These are phyloP conservation scores for Pipra filicauda DNA, from an alignment of 2,113 vertebrate genomes.

Conservation along the genomic window DNA sequence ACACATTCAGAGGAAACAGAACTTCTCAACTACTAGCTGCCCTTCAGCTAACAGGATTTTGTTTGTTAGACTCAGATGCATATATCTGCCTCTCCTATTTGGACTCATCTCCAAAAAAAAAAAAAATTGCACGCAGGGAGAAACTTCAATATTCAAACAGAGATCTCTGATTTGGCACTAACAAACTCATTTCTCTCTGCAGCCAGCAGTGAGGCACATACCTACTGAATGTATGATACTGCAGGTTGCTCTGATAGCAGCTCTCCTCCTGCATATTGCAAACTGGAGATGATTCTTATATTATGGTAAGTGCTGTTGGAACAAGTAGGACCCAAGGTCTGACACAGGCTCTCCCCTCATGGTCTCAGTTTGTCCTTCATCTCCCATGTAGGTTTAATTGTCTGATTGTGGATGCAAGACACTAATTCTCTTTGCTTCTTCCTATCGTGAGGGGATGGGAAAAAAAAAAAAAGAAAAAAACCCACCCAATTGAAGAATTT, in stretches of 20 bases:
- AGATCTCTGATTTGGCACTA: background rate
- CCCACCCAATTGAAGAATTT: background rate
- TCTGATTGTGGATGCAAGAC: background rate
- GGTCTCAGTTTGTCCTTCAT: background rate
- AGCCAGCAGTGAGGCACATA: background rate
- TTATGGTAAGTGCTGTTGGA: background rate
- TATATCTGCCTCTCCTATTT: background rate
- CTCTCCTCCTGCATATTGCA: background rate
- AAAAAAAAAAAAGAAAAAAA: background rate
- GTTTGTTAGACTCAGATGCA: background rate
- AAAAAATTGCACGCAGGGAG: background rate
- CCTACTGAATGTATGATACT: background rate
- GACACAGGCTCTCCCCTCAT: background rate
- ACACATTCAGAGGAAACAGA: background rate
- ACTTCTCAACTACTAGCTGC: background rate
- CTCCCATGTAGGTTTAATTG: background rate
- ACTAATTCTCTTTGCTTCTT: background rate
- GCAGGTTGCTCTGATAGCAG: background rate
- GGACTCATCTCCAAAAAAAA: background rate
- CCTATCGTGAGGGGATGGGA: background rate
- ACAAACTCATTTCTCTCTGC: background rate
- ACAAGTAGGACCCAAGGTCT: background rate
- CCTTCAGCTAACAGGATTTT: background rate
- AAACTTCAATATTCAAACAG: background rate
- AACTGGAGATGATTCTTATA: background rate